Evolutionary conservation across 1,140 invertebrate species (phyloP), one percentile per base, ranked within the genome.

Genomic region (Pachypsylla venusta): DNA sequence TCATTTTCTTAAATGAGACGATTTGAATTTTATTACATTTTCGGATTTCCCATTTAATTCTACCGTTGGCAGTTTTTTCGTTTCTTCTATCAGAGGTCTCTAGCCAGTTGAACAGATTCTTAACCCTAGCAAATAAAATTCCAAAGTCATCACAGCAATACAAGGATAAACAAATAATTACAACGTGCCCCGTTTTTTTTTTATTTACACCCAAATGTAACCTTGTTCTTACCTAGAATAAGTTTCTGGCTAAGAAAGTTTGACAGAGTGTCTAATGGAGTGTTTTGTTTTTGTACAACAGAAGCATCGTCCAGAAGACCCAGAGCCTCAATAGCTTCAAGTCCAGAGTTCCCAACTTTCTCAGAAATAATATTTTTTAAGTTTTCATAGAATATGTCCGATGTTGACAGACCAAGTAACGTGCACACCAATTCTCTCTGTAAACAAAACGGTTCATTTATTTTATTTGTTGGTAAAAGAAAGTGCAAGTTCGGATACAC

Each of bases 321-420:
- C 10, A 99, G 71, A 1, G 83, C 81, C 69, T 93, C 89, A 16
- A 97, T 75, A 1, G 83, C 78, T 26, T 82, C 76, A 2, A 85
- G 70, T 10, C 82, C 79, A 56, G 80, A 75, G 14, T 81, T 75
- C 5, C 85, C 89, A 10, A 95, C 76, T 40, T 83, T 74, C 62
- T 96, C 91, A 0, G 73, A 70, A 1, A 87, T 75, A 40, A 89
- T 81, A 35, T 83, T 82, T 69, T 87, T 91, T 4, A 99, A 72
- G 69, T 96, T 96, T 68, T 94, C 93, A 64, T 87, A 88, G 73
- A 98, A 91, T 56, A 97, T 93, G 64, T 91, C 88, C 13, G 79
- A 75, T 64, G 88, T 85, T 53, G 87, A 77, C 58, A 94, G 74
- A 1, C 91, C 93, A 22, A 97, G 72, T 22, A 94, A 71, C 63